Evolutionary conservation across 2,888 invertebrate genomes (phyloP), one percentile per base, ranked within the genome.

Genomic region (Cerceris rybyensis): DNA sequence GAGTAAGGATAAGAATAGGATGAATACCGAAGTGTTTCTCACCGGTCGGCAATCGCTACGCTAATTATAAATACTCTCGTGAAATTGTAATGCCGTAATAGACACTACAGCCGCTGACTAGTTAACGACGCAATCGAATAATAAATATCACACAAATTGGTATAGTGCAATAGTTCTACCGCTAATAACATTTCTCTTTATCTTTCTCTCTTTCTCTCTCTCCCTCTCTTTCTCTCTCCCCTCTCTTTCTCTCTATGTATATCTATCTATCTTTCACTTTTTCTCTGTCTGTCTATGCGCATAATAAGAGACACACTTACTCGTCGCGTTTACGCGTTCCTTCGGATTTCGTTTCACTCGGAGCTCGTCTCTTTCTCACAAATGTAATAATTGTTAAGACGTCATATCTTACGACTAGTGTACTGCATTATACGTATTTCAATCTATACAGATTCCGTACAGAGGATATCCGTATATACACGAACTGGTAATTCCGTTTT

Each of bases 141-240:
- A 63, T 50, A n/a, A 63, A n/a, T 77, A 67, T 83, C 77, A 64
- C 77, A 64, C 54, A 61, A 84, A 83, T 72, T 81, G 58, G 68
- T 70, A 73, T 78, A 83, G 84, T 78, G 83, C 83, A 83, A 83
- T 83, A 83, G 81, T 78, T 75, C 65, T 68, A 60, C 78, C 39
- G 61, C 78, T 41, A 42, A 50, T 64, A 41, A 58, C 49, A 52
- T 75, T 61, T 65, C 52, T 65, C 67, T 58, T 28, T 28, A 28
- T 28, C 28, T 28, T 28, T 28, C 4, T 28, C 28, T 28, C 28
- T 28, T 28, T 28, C 28, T 28, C 28, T 28, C 28, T 28, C 2
- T 28, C 28, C 4, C 28, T 28, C 28, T 28, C 28, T 28, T 4
- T 28, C 4, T 28, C 28, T 28, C 28, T 28, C 28, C 28, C 4